Evolutionary conservation across 2,888 invertebrate genomes (phyloP).

Genomic region (Rambutsinella grinnellia): DNA sequence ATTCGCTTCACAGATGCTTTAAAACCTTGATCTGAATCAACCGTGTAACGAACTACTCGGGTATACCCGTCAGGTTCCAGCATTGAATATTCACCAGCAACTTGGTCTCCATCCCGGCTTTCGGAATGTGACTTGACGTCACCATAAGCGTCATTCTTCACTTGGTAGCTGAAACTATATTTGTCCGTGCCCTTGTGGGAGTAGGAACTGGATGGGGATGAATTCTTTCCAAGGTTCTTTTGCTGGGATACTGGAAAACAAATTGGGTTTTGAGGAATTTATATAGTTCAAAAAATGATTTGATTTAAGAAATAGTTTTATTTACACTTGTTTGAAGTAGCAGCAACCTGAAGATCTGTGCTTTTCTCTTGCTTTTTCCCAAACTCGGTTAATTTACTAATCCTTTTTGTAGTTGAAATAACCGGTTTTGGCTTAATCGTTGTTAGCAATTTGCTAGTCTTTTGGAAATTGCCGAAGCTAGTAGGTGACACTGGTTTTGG

Average conservation of each 20-base stretch:
- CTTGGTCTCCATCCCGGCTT: constrained; percentile 32
- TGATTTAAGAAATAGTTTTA: background rate
- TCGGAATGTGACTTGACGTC: constrained; percentile 57
- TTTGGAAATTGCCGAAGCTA: no score
- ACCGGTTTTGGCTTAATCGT: constrained; percentile 24
- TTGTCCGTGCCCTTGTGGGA: constrained; percentile 32
- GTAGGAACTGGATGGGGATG: constrained; percentile 13
- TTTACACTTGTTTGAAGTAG: constrained; percentile 42
- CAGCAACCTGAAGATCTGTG: constrained; percentile 37
- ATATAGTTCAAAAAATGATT: background rate
- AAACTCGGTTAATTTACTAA: background rate
- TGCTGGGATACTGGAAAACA: constrained; percentile 27
- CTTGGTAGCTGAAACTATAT: constrained; percentile 49
- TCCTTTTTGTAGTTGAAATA: constrained; percentile 14
- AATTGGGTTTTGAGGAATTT: background rate
- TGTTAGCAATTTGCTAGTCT: constrained; percentile 5
- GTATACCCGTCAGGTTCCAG: constrained; percentile 56
- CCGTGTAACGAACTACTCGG: constrained; percentile 41
- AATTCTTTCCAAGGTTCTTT: background rate
- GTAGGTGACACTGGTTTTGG: no score
- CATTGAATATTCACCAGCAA: constrained; percentile 51
- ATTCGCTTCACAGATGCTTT: constrained; percentile 52
- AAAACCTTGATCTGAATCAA: constrained; percentile 46
- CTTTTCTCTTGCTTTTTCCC: constrained; percentile 17
- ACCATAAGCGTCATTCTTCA: constrained; percentile 32